phyloP scores from a whole-genome alignment of 2,113 vertebrate genomes.

The Fukomys damarensis region DNA sequence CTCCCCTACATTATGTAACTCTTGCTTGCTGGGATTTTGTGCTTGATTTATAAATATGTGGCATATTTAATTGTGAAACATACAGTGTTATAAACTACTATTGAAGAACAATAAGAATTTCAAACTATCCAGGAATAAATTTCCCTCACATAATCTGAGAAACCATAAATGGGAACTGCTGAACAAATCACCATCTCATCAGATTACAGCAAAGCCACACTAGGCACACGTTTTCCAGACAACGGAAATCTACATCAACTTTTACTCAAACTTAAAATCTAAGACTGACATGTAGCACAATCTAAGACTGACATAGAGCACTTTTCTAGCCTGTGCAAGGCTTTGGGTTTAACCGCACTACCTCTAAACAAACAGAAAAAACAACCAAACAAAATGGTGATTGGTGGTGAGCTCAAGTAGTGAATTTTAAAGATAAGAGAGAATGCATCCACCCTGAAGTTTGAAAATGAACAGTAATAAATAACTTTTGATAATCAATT shows the following conservation, averaged over 20 bases:
- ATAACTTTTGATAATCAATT: background rate
- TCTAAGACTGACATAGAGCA: too few species aligned
- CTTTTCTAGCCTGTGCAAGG: too few species aligned
- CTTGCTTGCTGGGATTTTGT: background rate
- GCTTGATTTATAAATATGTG: background rate
- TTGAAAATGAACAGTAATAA: background rate
- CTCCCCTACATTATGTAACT: background rate
- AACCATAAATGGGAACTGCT: background rate
- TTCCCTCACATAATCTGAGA: background rate
- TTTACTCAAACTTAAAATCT: background rate
- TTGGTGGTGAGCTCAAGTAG: background rate
- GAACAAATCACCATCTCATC: background rate
- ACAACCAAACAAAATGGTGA: background rate
- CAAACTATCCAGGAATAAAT: background rate
- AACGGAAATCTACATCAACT: background rate
- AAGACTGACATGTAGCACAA: background rate
- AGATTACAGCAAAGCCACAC: background rate
- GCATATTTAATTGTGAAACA: background rate
- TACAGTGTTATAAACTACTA: background rate
- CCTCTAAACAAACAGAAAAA: background rate
- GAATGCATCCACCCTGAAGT: background rate
- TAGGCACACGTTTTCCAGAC: background rate
- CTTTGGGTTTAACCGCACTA: background rate
- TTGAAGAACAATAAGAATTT: slow-evolving; percentile 23
- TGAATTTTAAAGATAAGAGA: background rate